These are phyloP conservation scores for Sternotherus odoratus DNA, from an alignment of 2,797 vertebrate genomes.

Conservation along the genomic window DNA sequence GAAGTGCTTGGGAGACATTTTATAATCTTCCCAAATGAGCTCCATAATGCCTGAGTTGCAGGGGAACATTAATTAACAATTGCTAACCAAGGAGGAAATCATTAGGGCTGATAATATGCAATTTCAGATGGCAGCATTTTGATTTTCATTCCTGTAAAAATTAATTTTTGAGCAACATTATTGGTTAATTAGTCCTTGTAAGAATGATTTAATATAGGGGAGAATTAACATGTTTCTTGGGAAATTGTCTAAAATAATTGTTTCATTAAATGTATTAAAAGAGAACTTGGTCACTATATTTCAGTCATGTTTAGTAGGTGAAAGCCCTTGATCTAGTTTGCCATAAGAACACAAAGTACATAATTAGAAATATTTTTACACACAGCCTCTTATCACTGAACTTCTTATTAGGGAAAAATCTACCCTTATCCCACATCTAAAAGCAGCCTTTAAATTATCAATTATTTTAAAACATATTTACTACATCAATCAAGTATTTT, in stretches of 20 bases:
- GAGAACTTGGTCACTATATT: neutral
- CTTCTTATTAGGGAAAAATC: neutral
- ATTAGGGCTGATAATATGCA: slow-evolving; percentile 18
- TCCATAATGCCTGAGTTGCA: neutral
- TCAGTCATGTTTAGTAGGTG: neutral
- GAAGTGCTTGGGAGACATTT: neutral
- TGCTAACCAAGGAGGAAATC: slow-evolving; percentile 42
- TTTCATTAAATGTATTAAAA: neutral
- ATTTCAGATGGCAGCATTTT: slow-evolving; percentile 51
- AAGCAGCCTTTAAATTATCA: neutral
- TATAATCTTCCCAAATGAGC: neutral
- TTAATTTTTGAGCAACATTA: neutral
- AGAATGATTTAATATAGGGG: slow-evolving; percentile 17
- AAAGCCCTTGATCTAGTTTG: neutral
- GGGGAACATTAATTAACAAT: slow-evolving; percentile 33
- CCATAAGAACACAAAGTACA: neutral
- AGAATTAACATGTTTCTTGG: slow-evolving; percentile 1
- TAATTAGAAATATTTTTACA: neutral
- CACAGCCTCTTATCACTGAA: neutral
- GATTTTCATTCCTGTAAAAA: slow-evolving; percentile 15
- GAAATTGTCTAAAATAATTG: neutral
- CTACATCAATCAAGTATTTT: neutral
- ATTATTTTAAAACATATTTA: neutral
- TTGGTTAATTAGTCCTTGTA: slow-evolving; percentile 26
- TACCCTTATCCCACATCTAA: neutral